These are phyloP conservation scores for Nyctibius grandis DNA, from an alignment of 2,797 vertebrate species.

Conservation along the genomic window DNA sequence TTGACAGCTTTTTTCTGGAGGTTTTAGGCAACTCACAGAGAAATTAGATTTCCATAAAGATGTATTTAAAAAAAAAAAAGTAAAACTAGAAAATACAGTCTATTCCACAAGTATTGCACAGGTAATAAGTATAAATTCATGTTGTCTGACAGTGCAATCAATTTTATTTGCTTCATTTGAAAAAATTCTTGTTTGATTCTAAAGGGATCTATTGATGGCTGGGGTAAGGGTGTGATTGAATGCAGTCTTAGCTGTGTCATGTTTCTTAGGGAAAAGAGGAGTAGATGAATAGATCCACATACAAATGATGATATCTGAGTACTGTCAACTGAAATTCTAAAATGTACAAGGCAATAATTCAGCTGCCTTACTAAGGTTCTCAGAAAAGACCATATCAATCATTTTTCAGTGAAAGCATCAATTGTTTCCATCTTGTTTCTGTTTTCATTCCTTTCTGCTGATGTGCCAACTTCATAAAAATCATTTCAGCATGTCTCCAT, in stretches of 20 bases:
- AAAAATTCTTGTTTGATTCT: background rate
- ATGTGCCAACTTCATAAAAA: background rate
- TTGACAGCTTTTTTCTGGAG: background rate
- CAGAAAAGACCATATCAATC: background rate
- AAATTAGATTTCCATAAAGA: background rate
- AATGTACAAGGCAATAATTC: background rate
- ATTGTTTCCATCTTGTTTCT: background rate
- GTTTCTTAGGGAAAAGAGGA: background rate
- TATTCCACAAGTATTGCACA: background rate
- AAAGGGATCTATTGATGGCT: background rate
- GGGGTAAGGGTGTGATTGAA: background rate
- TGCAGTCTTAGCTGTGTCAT: background rate
- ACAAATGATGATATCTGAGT: background rate
- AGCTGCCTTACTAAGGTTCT: background rate
- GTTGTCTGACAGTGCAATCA: background rate
- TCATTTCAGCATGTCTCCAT: background rate
- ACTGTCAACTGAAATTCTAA: background rate
- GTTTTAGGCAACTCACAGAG: background rate
- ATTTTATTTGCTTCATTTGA: background rate
- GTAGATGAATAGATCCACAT: background rate
- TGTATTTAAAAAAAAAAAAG: background rate
- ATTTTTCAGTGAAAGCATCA: background rate
- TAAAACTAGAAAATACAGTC: background rate
- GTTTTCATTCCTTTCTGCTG: background rate
- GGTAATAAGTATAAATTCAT: background rate